These are phyloP conservation scores for Mus caroli DNA, from an alignment of 2,797 vertebrate species.

Conservation along the genomic window DNA sequence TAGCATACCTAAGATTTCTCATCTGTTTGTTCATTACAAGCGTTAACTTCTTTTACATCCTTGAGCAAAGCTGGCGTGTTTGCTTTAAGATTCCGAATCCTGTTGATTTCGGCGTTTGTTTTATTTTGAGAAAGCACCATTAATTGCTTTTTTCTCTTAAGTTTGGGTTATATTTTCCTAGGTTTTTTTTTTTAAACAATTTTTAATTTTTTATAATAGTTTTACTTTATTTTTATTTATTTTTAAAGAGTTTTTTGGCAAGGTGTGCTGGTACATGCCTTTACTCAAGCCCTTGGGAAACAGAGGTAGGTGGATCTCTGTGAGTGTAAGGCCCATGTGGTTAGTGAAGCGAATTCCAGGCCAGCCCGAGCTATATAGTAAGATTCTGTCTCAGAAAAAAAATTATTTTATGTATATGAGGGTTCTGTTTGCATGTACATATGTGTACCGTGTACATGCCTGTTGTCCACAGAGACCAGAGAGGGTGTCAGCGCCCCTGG, in stretches of 20 bases:
- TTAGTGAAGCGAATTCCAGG: background rate
- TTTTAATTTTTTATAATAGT: no score
- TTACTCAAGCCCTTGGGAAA: background rate
- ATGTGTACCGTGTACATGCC: background rate
- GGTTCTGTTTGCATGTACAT: background rate
- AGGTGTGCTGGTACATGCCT: background rate
- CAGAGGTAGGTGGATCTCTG: background rate
- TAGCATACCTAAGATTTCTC: background rate
- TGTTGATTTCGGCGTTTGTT: background rate
- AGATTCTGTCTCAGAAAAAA: background rate
- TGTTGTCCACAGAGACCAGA: background rate
- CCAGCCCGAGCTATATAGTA: background rate
- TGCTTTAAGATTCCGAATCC: constrained; percentile 20
- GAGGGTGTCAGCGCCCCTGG: background rate
- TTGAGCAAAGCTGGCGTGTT: background rate
- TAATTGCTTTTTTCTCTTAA: constrained; percentile 29
- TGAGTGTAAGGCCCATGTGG: background rate
- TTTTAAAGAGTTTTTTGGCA: background rate
- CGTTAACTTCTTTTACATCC: constrained; percentile 9
- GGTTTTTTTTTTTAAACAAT: background rate
- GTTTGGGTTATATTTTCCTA: constrained; percentile 36
- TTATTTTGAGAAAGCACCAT: background rate
- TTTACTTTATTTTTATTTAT: constrained; percentile 27
- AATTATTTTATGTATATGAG: background rate
- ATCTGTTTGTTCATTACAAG: constrained; percentile 55